phyloP scores from a whole-genome alignment of 2,797 vertebrate species.

The Syngnathus rostellatus region DNA sequence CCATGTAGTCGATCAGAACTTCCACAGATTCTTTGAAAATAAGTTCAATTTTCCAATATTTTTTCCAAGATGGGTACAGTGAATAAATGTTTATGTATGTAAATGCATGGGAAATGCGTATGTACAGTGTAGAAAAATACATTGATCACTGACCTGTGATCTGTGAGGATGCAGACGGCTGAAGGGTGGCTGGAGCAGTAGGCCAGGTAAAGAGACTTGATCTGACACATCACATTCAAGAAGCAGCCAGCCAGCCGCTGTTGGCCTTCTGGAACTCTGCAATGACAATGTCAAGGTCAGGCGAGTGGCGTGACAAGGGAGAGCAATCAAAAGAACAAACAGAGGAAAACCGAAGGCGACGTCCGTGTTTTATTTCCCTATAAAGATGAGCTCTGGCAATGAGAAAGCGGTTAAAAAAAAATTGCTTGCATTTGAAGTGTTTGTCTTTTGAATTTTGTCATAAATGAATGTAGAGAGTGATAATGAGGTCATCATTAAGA shows the following conservation, averaged over 20 bases:
- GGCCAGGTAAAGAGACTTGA: slow-evolving; percentile 82
- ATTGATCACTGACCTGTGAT: slow-evolving; percentile 79
- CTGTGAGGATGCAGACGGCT: slow-evolving; percentile 88
- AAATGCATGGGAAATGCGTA: not conserved
- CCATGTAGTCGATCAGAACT: not conserved
- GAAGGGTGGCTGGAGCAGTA: slow-evolving; percentile 94
- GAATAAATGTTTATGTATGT: not conserved
- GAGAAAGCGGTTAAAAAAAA: not conserved
- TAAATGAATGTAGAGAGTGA: not conserved
- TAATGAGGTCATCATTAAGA: not conserved
- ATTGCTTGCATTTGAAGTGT: not conserved
- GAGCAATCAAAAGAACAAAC: not conserved
- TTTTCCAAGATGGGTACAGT: not conserved
- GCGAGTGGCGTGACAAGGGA: not conserved
- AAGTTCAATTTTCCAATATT: not conserved
- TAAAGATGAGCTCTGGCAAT: not conserved
- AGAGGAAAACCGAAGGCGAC: not conserved
- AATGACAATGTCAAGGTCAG: slow-evolving; percentile 10
- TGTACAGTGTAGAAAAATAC: not conserved
- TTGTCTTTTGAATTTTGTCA: not conserved
- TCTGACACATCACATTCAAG: slow-evolving; percentile 83
- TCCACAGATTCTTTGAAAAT: not conserved
- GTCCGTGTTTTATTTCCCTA: not conserved
- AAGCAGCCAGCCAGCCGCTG: slow-evolving; percentile 88
- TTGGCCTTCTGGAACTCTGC: slow-evolving; percentile 84